Base-by-base conservation (phyloP, 2,113 vertebrate species). In the Dolichallabes microphthalmus region DNA sequence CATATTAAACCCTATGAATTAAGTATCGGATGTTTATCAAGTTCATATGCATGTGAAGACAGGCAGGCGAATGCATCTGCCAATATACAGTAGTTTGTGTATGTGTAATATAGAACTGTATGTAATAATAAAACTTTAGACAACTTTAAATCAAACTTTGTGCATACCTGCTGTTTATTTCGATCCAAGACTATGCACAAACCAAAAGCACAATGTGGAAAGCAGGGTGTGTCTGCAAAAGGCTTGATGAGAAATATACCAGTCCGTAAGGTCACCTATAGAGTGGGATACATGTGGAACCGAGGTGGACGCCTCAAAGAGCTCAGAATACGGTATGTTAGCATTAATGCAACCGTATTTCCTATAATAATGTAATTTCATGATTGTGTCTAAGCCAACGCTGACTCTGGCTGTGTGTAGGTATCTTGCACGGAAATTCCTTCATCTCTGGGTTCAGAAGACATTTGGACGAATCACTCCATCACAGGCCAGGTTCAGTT, bases 391-490 rank as follows among this genome's bases (percentile, higher is more conserved):
- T 57, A 15, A 79, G 66, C 8, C 22, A 74, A 45, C 5, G 0
- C 55, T 84, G 39, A 22, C 69, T 68, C 80, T 8, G 2, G 22
- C n/a, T 85, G 57, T 83, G 25, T 52, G 89, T 57, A 99, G 97
- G 68, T 95, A 96, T 60, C 84, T 98, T 83, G 93, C 95, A 82
- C 95, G 95, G 88, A 99, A 98, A 87, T 99, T 95, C 88, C 93
- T 98, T n/a, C 91, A 74, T 88, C 90, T 97, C 86, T 99, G 98
- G 98, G 94, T 95, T 60, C 89, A 80, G 83, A 94, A 91, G 69
- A 96, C 96, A 6, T 98, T 99, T 93, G 98, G 97, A 79, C 93
- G 93, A 91, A 85, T 97, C 82, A 92, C 93, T 64, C 95, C 95
- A 85, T 95, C 94, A 35, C 89, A 91, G 93, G 96, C 96, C 87